Evolutionary conservation across 1,140 invertebrate genomes (phyloP), one percentile per base, ranked within the genome.

Genomic region (Drosophila erecta): DNA sequence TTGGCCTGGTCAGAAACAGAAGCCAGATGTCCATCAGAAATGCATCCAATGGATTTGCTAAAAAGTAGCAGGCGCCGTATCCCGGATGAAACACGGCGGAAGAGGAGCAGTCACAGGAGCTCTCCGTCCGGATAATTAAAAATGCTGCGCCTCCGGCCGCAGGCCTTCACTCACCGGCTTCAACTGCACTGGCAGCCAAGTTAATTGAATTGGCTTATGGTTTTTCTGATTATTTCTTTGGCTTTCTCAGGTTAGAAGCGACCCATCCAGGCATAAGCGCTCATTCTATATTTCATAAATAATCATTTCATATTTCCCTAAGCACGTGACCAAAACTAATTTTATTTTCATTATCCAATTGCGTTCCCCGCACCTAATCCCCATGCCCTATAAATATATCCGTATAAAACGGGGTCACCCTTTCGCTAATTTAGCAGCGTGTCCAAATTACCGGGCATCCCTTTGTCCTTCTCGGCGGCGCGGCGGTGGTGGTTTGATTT

Each of bases 271-370:
- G 27, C 44, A 53, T 20, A 30, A 2, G 8, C 8, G 30, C 10
- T 44, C 61, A 7, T 8, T 15, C 40, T 10, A 11, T 27, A 0
- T 62, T 58, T 79, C 20, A 73, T 44, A 62, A 70, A 74, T 81
- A 87, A 66, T 86, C 70, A 78, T 71, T 79, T 79, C 75, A 76
- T 74, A 81, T 60, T 67, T 86, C 57, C 54, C 47, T 71, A 75
- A 84, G 67, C 71, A 89, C 76, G 76, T 89, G 84, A 89, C 84
- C 84, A 89, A 51, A 56, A 64, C 84, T 37, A 89, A 89, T 89
- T 84, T 65, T 61, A 89, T 89, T 72, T 79, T 83, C 61, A 87
- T 83, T 83, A 71, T 71, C 67, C 67, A 70, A 71, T 71, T 76
- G 53, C 56, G 58, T 55, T 60, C 44, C 46, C 27, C 55, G 40